Percentiles rank a stretch among this genome's conserved stretches.
phyloP scores from a whole-genome alignment of 2,888 invertebrate species.

The Trichopoda pennipes region DNA sequence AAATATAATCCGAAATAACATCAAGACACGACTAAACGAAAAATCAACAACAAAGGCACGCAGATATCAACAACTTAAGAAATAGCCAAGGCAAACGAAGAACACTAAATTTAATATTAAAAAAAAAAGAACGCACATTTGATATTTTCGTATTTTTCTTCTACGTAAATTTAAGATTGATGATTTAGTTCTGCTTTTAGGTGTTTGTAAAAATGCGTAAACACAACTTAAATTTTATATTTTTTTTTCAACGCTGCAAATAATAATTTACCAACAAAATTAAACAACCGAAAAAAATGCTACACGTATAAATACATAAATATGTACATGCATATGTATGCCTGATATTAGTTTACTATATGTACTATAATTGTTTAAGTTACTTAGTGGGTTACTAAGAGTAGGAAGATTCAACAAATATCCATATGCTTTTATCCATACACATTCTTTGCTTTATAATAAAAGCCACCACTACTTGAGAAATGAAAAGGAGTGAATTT shows the following conservation, averaged over 20 bases:
- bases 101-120: conserved; percentile 7
- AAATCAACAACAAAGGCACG: conserved; percentile 10
- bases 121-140: conserved; percentile 27
- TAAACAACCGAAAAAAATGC: not conserved
- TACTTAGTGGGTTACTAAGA: conserved; percentile 25
- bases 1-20: conserved; percentile 15
- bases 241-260: not conserved
- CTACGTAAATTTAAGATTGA: conserved; percentile 1
- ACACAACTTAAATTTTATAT: not conserved
- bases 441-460: conserved; percentile 15
- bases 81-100: conserved; percentile 32
- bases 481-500: conserved; percentile 12
- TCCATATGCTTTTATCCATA: not conserved
- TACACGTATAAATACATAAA: not conserved
- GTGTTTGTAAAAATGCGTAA: conserved; percentile 12
- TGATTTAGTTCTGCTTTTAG: not conserved
- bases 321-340: not conserved
- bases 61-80: conserved; percentile 29
- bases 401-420: conserved; percentile 20
- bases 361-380: not conserved
- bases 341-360: not conserved
- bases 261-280: conserved; percentile 27
- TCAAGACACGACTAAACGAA: conserved; percentile 25
- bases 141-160: conserved; percentile 13
- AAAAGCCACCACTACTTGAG: conserved; percentile 13